Conservation (phyloP, 2,888 invertebrate genomes). For the Lycaena phlaeas region DNA sequence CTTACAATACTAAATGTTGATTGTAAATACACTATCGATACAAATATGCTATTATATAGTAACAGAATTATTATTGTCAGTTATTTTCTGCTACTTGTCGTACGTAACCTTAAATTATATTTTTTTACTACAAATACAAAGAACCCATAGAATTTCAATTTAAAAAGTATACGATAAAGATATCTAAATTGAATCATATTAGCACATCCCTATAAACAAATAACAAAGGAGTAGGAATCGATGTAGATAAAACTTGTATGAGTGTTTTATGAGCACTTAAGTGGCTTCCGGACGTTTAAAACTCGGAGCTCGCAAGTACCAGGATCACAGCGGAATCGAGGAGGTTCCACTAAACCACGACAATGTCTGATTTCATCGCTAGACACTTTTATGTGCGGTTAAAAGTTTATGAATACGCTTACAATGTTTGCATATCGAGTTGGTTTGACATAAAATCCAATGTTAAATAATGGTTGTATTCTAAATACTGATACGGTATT, state of each 20-base stretch:
- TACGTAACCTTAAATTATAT: too few relatives aligned
- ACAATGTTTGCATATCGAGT: slow-evolving; percentile 24
- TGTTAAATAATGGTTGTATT: not conserved
- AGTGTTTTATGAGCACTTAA: slow-evolving; percentile 66
- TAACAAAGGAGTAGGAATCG: slow-evolving; percentile 34
- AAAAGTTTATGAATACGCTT: slow-evolving; percentile 44
- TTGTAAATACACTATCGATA: too few relatives aligned
- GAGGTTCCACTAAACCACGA: slow-evolving; percentile 46
- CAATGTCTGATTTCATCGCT: slow-evolving; percentile 51
- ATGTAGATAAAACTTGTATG: slow-evolving; percentile 44
- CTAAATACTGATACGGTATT: not conserved
- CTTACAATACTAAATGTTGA: too few relatives aligned
- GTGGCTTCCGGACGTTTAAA: slow-evolving; percentile 55
- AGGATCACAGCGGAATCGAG: slow-evolving; percentile 35
- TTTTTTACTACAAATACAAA: too few relatives aligned
- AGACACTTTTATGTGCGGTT: slow-evolving; percentile 42
- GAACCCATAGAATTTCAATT: too few relatives aligned
- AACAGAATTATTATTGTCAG: too few relatives aligned
- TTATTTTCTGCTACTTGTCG: too few relatives aligned
- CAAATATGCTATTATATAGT: too few relatives aligned
- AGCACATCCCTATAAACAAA: too few relatives aligned
- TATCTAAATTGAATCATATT: too few relatives aligned
- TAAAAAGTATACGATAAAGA: too few relatives aligned
- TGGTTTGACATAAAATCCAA: slow-evolving; percentile 6
- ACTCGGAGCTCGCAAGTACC: slow-evolving; percentile 34